A percentile compares a stretch with the other conserved stretches of the same genome.
These are phyloP conservation scores for Hyperoodon ampullatus DNA, from an alignment of 2,113 vertebrate species.

Conservation along the genomic window DNA sequence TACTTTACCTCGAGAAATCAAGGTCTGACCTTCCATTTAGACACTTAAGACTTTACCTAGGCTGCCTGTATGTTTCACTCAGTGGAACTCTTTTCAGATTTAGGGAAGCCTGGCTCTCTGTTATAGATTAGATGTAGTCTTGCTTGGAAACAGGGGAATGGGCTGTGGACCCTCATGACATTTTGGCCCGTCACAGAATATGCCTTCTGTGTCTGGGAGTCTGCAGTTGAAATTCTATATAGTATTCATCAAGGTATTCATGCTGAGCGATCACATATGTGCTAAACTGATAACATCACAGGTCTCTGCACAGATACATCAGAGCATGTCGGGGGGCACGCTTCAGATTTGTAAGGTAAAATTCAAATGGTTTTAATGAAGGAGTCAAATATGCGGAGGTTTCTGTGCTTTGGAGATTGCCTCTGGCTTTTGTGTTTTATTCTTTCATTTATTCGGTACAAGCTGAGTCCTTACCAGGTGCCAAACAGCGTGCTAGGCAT, in stretches of 20 bases:
- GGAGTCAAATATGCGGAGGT: background rate
- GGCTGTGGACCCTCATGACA: background rate
- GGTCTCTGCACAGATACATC: background rate
- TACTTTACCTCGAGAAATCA: constrained; percentile 28
- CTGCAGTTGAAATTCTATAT: constrained; percentile 53
- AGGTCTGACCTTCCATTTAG: constrained; percentile 26
- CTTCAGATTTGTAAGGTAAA: constrained; percentile 11
- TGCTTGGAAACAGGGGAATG: background rate
- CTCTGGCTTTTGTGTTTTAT: constrained; percentile 22
- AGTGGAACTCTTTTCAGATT: background rate
- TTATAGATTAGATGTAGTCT: background rate
- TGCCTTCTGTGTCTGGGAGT: constrained; percentile 45
- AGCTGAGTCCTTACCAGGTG: background rate
- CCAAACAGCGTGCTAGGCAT: background rate
- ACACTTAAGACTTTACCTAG: background rate
- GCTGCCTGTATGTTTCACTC: background rate
- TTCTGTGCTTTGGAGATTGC: constrained; percentile 13
- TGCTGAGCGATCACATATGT: constrained; percentile 31
- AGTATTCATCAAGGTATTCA: constrained; percentile 33
- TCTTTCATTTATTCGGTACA: background rate
- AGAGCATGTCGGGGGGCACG: background rate
- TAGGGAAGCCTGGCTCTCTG: background rate
- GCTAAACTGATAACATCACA: constrained; percentile 56
- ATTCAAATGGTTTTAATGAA: constrained; percentile 47
- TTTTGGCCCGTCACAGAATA: constrained; percentile 47